Evolutionary conservation across 1,140 invertebrate species (phyloP), one percentile per base, ranked within the genome.

Genomic region (Philotrypesis tridentata): DNA sequence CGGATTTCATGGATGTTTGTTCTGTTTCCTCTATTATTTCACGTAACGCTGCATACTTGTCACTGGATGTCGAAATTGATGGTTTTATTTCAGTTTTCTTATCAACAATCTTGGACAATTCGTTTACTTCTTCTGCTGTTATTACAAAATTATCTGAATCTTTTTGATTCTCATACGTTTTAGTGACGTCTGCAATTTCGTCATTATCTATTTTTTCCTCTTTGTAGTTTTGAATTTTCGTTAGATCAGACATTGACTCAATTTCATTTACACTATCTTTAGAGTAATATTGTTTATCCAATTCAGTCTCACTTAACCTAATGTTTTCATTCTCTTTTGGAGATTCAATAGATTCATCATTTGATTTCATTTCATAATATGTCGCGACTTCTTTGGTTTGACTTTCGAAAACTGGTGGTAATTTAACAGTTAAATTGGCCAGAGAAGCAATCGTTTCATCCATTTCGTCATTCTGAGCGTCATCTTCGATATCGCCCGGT

Each of bases 21-120:
- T 90, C 89, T 0, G 85, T 86, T 63, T 90, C 89, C 3, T 87
- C 89, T 14, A 90, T 90, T 31, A 91, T 91, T 61, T 91, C 90
- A 0, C 90, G 82, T 14, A 91, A 76, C 0, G 90, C 90, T 7
- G 90, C 90, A 80, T 91, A 91, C 72, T 86, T 88, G 84, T 92
- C 91, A 79, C 87, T 92, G 2, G 88, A 88, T 14, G 86, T 87
- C 0, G 88, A 89, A 17, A 84, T 82, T 4, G 90, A 89, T 23
- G 85, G 76, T 75, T 90, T 90, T 11, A 87, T 86, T n/a, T 90
- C 88, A 0, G 79, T 79, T 33, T 85, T 82, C 23, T 87, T 90
- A 23, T 89, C 87, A 0, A 76, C 5, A 48, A 82, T 75, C 23
- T 86, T 84, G 0, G 80, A 61, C 21, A 84, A 79, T 9, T 84